These are phyloP conservation scores for Carassius gibelio DNA, from an alignment of 2,113 vertebrate species.

Conservation along the genomic window DNA sequence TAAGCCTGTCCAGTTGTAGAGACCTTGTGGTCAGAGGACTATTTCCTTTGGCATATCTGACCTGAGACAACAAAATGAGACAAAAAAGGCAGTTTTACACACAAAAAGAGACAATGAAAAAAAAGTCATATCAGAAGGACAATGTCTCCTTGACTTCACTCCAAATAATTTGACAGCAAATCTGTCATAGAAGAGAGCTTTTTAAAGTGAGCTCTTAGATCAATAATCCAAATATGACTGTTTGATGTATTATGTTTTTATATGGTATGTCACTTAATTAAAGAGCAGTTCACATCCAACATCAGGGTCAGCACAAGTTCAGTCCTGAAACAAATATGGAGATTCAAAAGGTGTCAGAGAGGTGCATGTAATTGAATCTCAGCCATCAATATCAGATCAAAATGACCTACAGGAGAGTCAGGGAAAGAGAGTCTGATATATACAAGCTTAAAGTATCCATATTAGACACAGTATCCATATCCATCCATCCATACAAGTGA, in stretches of 20 bases:
- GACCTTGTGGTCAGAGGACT: slow-evolving; percentile 80
- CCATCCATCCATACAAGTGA: not conserved
- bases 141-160: slow-evolving; percentile 51
- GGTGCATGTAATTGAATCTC: not conserved
- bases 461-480: too few relatives aligned
- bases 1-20: slow-evolving; percentile 82
- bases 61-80: slow-evolving; percentile 69
- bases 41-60: slow-evolving; percentile 79
- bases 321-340: slow-evolving; percentile 26
- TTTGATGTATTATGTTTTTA: slow-evolving; percentile 26
- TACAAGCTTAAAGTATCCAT: too few relatives aligned
- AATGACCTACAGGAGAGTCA: not conserved
- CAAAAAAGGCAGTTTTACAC: not conserved
- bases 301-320: slow-evolving; percentile 3
- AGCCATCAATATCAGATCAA: slow-evolving; percentile 1
- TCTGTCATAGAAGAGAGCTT: slow-evolving; percentile 70
- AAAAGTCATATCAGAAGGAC: not conserved
- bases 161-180: slow-evolving; percentile 70
- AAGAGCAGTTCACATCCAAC: slow-evolving; percentile 57
- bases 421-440: not conserved
- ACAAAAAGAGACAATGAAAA: not conserved
- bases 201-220: slow-evolving; percentile 65
- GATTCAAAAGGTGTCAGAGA: not conserved
- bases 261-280: slow-evolving; percentile 70
- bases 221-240: slow-evolving; percentile 74